These are phyloP conservation scores for Hystrix cristata DNA, from an alignment of 2,113 vertebrate species.

Conservation along the genomic window DNA sequence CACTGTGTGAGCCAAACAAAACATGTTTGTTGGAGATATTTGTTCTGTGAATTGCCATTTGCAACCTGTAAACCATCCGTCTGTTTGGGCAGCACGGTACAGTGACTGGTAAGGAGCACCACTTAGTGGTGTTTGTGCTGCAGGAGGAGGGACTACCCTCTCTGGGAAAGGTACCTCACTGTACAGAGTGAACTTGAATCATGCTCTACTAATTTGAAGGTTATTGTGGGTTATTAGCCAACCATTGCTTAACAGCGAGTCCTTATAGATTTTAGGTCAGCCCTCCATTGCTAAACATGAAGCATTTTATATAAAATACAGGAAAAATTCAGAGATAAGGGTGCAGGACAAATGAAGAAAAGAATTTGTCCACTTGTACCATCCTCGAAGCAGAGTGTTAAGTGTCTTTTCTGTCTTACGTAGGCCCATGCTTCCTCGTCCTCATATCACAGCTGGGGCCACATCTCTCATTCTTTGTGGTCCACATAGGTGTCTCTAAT, in stretches of 20 bases:
- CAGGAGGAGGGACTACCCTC: background rate
- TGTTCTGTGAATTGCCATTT: background rate
- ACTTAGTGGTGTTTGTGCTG: background rate
- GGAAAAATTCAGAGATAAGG: background rate
- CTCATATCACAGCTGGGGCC: fast-evolving
- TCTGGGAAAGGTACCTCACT: background rate
- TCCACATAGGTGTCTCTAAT: background rate
- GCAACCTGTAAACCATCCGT: background rate
- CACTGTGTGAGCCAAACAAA: background rate
- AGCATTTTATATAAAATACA: background rate
- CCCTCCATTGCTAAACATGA: background rate
- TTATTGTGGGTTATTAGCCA: background rate
- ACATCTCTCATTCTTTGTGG: background rate
- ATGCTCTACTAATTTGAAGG: background rate
- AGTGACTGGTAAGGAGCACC: background rate
- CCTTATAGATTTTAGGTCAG: background rate
- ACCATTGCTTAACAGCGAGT: background rate
- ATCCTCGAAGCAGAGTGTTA: too few species aligned
- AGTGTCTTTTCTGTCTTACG: background rate
- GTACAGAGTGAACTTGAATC: background rate
- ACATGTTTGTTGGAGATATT: background rate
- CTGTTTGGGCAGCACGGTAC: background rate
- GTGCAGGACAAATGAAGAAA: background rate
- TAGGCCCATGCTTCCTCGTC: too few species aligned
- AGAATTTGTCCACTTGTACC: background rate